phyloP scores from a whole-genome alignment of 2,888 invertebrate species.

The Drosophila recens region DNA sequence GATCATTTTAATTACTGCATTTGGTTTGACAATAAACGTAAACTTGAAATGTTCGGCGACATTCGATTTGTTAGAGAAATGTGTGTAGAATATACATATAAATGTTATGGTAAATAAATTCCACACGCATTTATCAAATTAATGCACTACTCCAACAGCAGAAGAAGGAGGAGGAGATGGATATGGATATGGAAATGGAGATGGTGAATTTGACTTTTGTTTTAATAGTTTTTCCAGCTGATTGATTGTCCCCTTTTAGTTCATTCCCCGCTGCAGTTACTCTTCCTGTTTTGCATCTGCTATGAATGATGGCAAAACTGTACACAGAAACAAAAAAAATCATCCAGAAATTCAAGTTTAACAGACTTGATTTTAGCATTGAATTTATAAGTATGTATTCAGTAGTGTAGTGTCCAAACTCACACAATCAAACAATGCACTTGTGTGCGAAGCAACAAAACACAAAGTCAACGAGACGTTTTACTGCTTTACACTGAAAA shows the following conservation, averaged over 20 bases:
- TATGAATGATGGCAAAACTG: conserved; percentile 49
- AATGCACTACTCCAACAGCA: conserved; percentile 27
- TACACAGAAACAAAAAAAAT: not conserved
- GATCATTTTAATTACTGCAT: conserved; percentile 68
- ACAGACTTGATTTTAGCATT: too few species aligned
- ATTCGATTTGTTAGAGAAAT: conserved; percentile 20
- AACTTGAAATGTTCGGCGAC: conserved; percentile 40
- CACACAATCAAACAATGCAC: too few species aligned
- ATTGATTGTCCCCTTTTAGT: conserved; percentile 56
- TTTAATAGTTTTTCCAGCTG: conserved; percentile 66
- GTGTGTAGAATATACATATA: conserved; percentile 11
- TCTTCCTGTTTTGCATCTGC: conserved; percentile 19
- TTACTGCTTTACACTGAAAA: too few species aligned
- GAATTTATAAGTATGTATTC: too few species aligned
- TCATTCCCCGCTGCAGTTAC: conserved; percentile 12
- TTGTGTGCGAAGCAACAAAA: too few species aligned
- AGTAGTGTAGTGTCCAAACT: too few species aligned
- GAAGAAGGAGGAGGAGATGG: not conserved
- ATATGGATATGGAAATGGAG: conserved; percentile 10
- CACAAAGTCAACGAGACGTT: too few species aligned
- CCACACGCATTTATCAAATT: conserved; percentile 22
- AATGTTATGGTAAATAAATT: not conserved
- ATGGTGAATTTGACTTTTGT: conserved; percentile 16
- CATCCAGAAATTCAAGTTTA: too few species aligned
- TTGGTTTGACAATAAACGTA: conserved; percentile 44